Evolutionary conservation across 2,113 vertebrate species (phyloP).

Genomic region (Cololabis saira): DNA sequence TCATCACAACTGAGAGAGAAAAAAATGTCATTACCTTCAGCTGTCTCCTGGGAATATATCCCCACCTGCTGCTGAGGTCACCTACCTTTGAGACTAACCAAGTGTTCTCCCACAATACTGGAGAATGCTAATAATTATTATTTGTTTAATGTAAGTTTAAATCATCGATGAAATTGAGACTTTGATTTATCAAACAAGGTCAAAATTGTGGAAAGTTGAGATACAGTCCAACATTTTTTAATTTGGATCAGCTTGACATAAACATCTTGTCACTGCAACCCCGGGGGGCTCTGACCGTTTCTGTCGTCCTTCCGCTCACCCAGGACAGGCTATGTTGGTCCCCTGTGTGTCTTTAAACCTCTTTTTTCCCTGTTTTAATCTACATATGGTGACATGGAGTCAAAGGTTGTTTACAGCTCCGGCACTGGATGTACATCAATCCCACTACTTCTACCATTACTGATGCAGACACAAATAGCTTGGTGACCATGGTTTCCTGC

Average conservation of each 20-base stretch:
- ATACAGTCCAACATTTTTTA: no score
- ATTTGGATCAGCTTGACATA: constrained; percentile 4
- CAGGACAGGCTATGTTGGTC: background rate
- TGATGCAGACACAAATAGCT: constrained; percentile 45
- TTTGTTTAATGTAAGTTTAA: no score
- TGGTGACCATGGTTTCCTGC: constrained; percentile 30
- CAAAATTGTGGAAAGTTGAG: background rate
- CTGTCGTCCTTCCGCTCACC: constrained; percentile 5
- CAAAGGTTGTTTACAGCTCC: constrained; percentile 15
- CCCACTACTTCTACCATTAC: constrained; percentile 9
- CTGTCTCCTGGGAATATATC: constrained; percentile 46
- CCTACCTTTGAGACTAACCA: constrained; percentile 5
- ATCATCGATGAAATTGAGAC: no score
- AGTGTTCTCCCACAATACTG: background rate
- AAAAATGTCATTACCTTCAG: constrained; percentile 15
- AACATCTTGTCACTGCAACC: constrained; percentile 1
- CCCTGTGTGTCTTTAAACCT: background rate
- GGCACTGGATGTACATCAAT: constrained; percentile 29
- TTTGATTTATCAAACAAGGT: background rate
- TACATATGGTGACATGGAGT: constrained; percentile 1
- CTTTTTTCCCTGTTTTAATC: background rate
- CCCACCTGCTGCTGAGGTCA: constrained; percentile 46
- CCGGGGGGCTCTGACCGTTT: background rate
- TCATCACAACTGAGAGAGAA: constrained; percentile 33
- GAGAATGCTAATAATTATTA: background rate